Conservation (phyloP, 2,888 invertebrate genomes). For the Petrolisthes manimaculis region DNA sequence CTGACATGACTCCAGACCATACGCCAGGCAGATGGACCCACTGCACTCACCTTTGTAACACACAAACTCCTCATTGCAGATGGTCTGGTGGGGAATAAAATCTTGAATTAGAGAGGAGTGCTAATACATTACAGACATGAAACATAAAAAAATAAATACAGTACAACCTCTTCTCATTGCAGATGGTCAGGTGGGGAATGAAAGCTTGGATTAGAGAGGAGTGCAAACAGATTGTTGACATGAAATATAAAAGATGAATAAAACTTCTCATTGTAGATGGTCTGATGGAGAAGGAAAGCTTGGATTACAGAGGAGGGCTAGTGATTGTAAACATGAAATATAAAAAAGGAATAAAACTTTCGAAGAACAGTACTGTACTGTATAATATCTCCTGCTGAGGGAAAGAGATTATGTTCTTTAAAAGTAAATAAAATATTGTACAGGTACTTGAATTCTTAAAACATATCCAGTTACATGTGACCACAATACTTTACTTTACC, state of each 20-base stretch:
- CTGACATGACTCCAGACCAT: slow-evolving; percentile 95
- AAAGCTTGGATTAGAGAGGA: neutral
- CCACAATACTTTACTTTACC: slow-evolving; percentile 24
- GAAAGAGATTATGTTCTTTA: neutral
- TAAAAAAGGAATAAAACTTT: neutral
- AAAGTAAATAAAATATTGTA: neutral
- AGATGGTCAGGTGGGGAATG: slow-evolving; percentile 77
- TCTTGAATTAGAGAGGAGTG: neutral
- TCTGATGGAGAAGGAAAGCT: slow-evolving; percentile 69
- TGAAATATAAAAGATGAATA: slow-evolving; percentile 68
- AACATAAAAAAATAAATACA: slow-evolving; percentile 74
- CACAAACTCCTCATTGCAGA: slow-evolving; percentile 96
- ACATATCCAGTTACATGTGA: neutral
- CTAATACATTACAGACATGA: neutral
- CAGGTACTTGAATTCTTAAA: neutral
- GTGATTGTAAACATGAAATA: neutral
- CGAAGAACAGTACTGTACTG: no score
- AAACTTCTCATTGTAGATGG: slow-evolving; percentile 94
- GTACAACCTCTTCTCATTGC: slow-evolving; percentile 97
- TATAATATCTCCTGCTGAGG: no score
- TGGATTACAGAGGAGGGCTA: neutral
- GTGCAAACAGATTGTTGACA: neutral
- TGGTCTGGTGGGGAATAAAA: slow-evolving; percentile 73
- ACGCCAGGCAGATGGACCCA: slow-evolving; percentile 96
- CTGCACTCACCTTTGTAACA: slow-evolving; percentile 98